Percentiles rank a stretch among this genome's conserved stretches.
These are phyloP conservation scores for Trachymyrmex cornetzi DNA, from an alignment of 1,140 invertebrate species.

Conservation along the genomic window DNA sequence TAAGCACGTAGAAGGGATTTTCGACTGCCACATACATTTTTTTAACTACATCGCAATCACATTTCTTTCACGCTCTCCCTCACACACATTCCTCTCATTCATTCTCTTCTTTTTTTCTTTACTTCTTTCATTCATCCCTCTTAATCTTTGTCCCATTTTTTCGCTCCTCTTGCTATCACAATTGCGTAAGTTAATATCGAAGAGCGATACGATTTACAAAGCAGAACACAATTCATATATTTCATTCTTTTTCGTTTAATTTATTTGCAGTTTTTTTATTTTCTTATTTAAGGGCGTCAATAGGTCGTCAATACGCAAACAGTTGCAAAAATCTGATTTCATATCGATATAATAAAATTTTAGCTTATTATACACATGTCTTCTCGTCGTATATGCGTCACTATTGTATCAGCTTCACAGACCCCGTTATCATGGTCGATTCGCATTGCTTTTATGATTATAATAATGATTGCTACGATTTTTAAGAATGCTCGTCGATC, in stretches of 20 bases:
- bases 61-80: conserved; percentile 12
- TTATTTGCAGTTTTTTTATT: conserved; percentile 77
- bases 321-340: conserved; percentile 85
- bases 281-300: conserved; percentile 80
- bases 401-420: conserved; percentile 80
- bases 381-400: conserved; percentile 77
- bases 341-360: conserved; percentile 85
- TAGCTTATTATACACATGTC: conserved; percentile 85
- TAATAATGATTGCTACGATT: conserved; percentile 73
- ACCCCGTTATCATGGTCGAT: conserved; percentile 77
- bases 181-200: conserved; percentile 67
- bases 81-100: conserved; percentile 1
- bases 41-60: conserved; percentile 49
- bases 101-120: not conserved
- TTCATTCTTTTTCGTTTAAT: conserved; percentile 76
- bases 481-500: conserved; percentile 68
- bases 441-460: conserved; percentile 44
- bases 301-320: conserved; percentile 83
- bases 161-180: conserved; percentile 64
- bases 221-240: conserved; percentile 78
- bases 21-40: conserved; percentile 25
- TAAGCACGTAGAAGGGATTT: conserved; percentile 61
- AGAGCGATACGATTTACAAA: conserved; percentile 76
- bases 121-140: not conserved
- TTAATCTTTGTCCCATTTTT: not conserved